phyloP scores from a whole-genome alignment of 2,113 vertebrate genomes.

The Sakesphorus luctuosus region DNA sequence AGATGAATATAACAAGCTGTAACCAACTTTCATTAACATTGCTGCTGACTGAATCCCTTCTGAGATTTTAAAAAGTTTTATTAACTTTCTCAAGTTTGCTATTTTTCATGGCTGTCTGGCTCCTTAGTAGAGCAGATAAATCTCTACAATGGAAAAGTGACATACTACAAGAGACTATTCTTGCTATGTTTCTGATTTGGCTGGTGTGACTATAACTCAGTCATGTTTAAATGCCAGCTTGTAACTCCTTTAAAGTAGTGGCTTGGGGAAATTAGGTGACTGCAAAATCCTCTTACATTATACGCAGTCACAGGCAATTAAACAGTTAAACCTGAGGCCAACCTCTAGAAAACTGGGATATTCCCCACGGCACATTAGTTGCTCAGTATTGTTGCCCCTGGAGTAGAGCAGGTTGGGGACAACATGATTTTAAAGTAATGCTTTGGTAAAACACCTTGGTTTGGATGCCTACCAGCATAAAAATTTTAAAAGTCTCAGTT shows the following conservation, averaged over 20 bases:
- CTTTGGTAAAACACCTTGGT: neutral
- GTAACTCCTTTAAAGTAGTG: neutral
- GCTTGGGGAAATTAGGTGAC: neutral
- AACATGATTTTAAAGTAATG: neutral
- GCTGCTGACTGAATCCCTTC: neutral
- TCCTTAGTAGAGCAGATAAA: constrained; percentile 12
- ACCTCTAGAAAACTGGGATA: neutral
- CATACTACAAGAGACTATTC: neutral
- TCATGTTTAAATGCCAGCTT: neutral
- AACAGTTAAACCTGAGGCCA: neutral
- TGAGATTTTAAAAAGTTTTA: constrained; percentile 22
- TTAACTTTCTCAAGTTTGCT: constrained; percentile 45
- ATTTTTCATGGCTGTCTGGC: neutral
- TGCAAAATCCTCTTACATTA: neutral
- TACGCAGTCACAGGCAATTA: neutral
- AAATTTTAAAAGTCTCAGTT: neutral
- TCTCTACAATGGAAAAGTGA: neutral
- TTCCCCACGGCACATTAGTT: neutral
- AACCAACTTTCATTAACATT: neutral
- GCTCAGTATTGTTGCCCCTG: neutral
- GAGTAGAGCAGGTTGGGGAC: neutral
- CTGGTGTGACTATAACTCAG: neutral
- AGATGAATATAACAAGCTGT: neutral
- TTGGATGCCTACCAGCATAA: neutral
- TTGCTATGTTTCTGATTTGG: neutral